A percentile compares a stretch with the other conserved stretches of the same genome.
Evolutionary conservation across 2,888 invertebrate species (phyloP).

Genomic region (Alviniconcha strummeri): DNA sequence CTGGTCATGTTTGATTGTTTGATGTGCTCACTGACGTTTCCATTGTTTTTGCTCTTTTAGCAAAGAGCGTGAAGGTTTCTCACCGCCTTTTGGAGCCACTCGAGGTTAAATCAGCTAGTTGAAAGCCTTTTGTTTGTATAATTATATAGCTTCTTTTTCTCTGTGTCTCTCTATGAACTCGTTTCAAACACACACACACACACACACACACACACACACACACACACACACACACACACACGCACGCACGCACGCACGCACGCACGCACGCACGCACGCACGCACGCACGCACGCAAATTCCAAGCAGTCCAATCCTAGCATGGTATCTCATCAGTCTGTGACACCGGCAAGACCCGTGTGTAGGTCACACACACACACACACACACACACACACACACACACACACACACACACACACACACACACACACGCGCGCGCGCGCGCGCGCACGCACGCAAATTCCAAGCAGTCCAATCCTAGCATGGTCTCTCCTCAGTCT

Average conservation of each 20-base stretch:
- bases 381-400: not conserved
- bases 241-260: not conserved
- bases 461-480: not conserved
- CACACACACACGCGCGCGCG: not conserved
- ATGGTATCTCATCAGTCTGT: no score
- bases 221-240: not conserved
- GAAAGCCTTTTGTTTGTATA: no score
- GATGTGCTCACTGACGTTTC: no score
- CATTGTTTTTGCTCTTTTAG: no score
- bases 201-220: not conserved
- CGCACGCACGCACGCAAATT: not conserved
- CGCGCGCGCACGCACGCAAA: not conserved
- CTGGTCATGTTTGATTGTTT: no score
- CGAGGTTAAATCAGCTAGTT: no score
- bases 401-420: not conserved
- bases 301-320: not conserved
- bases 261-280: not conserved
- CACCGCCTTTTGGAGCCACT: no score
- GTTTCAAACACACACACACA: not conserved
- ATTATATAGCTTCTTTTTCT: no score
- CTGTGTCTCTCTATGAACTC: no score
- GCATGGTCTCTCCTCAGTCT: no score
- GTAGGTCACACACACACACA: not conserved
- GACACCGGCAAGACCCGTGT: no score
- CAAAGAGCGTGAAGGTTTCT: no score